Evolutionary conservation across 2,888 invertebrate genomes (phyloP), one percentile per base, ranked within the genome.

Genomic region (Folsomia manolachei): DNA sequence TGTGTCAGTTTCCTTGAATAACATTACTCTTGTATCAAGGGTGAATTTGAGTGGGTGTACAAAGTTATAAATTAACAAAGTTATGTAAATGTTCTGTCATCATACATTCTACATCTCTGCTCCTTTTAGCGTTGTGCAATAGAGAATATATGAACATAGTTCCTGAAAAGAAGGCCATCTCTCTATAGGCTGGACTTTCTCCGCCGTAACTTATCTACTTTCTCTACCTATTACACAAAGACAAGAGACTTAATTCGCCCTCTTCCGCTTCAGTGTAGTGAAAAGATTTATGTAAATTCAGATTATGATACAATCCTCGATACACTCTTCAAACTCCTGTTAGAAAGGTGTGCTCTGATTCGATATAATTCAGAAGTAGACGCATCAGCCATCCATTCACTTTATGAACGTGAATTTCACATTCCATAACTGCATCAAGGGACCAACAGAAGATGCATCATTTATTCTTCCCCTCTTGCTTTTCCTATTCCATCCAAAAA

Each of bases 181-280:
- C n/a, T n/a, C n/a, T n/a, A n/a, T n/a, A n/a, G n/a, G n/a, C n/a
- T n/a, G n/a, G n/a, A n/a, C n/a, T n/a, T n/a, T n/a, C n/a, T n/a
- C n/a, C n/a, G n/a, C n/a, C n/a, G n/a, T 24, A 51, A 27, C 63
- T 39, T 56, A 52, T 60, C 39, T 65, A 25, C 60, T 67, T 14
- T 39, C 21, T 27, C 21, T 27, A 19, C 26, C 11, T 62, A n/a
- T 39, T 39, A 39, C 11, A 24, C 52, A 39, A 23, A 63, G 63
- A 61, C 52, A 62, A 63, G 63, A 69, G 53, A 67, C 60, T 67
- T 56, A 61, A 62, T 69, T 73, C 68, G 64, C 69, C 66, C 70
- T 71, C 68, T 68, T 67, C 69, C 69, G 53, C n/a, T 27, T 65
- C 39, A 69, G 61, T 51, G n/a, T 66, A 1, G 39, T 52, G 51